Evolutionary conservation across 2,113 vertebrate genomes (phyloP).

Genomic region (Carassius carassius): DNA sequence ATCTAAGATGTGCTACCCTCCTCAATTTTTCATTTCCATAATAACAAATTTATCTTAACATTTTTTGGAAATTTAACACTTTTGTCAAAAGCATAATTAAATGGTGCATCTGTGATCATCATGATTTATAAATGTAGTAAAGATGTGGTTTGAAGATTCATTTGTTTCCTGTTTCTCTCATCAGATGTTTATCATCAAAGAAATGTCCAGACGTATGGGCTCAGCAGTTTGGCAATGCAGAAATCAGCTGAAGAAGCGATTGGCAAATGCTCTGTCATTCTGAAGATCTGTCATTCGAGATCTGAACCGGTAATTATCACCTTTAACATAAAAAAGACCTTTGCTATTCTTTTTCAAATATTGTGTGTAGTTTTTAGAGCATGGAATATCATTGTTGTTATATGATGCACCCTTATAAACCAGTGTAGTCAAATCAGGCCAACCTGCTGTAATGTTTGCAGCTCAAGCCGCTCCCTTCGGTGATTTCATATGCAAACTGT

Average conservation of each 20-base stretch:
- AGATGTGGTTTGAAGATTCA: neutral
- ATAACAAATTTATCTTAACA: neutral
- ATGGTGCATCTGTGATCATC: too few relatives aligned
- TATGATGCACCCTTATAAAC: neutral
- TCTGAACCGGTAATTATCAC: constrained; percentile 48
- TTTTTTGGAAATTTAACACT: neutral
- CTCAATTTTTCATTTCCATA: neutral
- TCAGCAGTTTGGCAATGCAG: constrained; percentile 34
- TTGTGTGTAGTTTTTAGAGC: neutral
- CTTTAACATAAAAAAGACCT: neutral
- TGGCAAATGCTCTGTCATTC: constrained; percentile 55
- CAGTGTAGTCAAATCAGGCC: neutral
- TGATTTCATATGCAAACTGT: neutral
- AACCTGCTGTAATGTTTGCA: neutral
- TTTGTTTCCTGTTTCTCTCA: neutral
- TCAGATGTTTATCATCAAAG: constrained; percentile 13
- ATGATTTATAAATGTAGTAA: neutral
- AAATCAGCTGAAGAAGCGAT: constrained; percentile 41
- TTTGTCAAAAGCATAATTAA: neutral
- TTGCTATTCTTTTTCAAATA: neutral
- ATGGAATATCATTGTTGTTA: neutral
- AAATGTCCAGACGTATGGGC: constrained; percentile 29
- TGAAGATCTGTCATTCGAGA: too few relatives aligned
- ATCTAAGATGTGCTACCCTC: neutral
- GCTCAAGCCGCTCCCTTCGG: neutral